A percentile compares a stretch with the other conserved stretches of the same genome.
Evolutionary conservation across 2,888 invertebrate species (phyloP).

Genomic region (Lysandra bellargus): DNA sequence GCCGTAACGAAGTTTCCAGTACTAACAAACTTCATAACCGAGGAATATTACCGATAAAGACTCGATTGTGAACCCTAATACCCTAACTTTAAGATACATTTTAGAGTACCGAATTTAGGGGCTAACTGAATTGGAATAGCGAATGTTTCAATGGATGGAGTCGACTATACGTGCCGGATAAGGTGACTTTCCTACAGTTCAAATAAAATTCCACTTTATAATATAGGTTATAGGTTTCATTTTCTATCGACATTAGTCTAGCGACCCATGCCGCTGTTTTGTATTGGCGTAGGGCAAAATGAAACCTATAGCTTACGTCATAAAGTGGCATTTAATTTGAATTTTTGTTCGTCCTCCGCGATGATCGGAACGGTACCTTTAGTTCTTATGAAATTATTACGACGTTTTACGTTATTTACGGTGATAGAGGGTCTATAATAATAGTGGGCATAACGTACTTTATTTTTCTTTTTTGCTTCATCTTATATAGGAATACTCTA

Average conservation of each 20-base stretch:
- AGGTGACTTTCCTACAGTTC: no score
- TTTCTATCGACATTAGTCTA: no score
- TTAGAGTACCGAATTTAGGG: background rate
- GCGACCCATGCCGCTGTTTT: no score
- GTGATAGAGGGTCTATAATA: background rate
- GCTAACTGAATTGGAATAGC: slow-evolving; percentile 26
- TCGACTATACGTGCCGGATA: background rate
- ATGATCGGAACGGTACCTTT: background rate
- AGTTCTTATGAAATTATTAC: background rate
- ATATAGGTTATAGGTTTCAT: no score
- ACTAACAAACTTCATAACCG: slow-evolving; percentile 20
- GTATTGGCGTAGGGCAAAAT: no score
- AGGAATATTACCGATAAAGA: background rate
- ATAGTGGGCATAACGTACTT: background rate
- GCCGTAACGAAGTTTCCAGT: background rate
- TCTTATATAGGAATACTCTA: background rate
- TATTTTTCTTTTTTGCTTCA: background rate
- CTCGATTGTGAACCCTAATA: background rate
- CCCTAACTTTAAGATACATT: background rate
- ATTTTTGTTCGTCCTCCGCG: no score
- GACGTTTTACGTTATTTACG: background rate
- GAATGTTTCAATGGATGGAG: slow-evolving; percentile 1
- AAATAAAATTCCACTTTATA: no score
- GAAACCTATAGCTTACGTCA: no score
- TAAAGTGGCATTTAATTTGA: no score